Base-by-base conservation (phyloP, 2,113 vertebrate genomes). In the Amphilophus citrinellus region DNA sequence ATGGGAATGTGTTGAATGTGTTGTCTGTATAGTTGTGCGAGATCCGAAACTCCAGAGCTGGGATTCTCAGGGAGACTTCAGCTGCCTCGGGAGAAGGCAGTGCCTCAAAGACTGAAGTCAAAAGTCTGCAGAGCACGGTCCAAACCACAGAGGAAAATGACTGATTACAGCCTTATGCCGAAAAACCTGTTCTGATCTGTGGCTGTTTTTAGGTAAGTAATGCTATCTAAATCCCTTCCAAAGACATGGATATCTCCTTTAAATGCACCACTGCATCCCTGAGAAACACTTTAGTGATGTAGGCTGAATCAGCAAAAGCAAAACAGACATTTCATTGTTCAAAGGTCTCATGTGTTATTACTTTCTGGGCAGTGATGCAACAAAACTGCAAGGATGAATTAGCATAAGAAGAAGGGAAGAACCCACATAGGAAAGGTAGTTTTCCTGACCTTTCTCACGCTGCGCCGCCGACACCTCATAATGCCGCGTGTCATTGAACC, bases 371-470 rank as follows among this genome's bases (percentile, higher is more conserved):
- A 56, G 68, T 9, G 27, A 56, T 56, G 68, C 10, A 73, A 56
- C 68, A 56, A 73, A 53, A 8, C 10, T 73, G 27, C 47, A 53
- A 35, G 27, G 30, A 65, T 37, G 80, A 61, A 71, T 44, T 3
- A 61, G 47, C 30, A 65, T 22, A 53, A 35, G 22, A 3, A 30
- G 57, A 71, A 27, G 44, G n/a, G 56, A 73, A 3, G 47, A 73
- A 56, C 68, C 53, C 3, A 17, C 47, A 61, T 44, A 11, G 10
- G 47, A 2, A 22, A 60, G 50, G 20, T 15, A 56, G 39, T 61
- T n/a, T 39, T 24, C 84, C 60, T 80, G 83, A 83, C 80, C 84
- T 89, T 80, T 84, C 84, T 79, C 86, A 84, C 82, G 57, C 66
- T 61, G 62, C 0, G 5, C 22, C 0, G n/a, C 57, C 37, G 47